Evolutionary conservation across 2,113 vertebrate genomes (phyloP), one percentile per base, ranked within the genome.

Genomic region (Indri indri): DNA sequence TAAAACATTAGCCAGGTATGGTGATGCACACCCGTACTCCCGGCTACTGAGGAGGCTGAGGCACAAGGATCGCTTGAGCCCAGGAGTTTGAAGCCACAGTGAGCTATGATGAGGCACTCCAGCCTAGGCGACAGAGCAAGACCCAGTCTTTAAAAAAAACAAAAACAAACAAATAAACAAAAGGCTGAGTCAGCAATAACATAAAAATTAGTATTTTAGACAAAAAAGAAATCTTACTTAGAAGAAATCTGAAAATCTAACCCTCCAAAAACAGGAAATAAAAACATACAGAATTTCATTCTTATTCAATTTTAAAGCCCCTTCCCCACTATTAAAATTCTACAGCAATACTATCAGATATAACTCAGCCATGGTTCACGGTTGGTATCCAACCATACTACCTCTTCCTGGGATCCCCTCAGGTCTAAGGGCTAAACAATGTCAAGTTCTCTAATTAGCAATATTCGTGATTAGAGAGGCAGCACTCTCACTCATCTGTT

Each of bases 301-400:
- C 37, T 70, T 68, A 25, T 54, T 27, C 18, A 84, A 65, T 92
- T 88, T 94, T 94, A 89, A 90, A 94, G 37, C 25, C 73, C 57
- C 18, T 83, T 68, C 47, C 74, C 27, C 27, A 37, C 50, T 34
- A 47, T n/a, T 70, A 76, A 66, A 61, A 76, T 88, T 79, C 68
- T 63, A 59, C 7, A 81, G 30, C 9, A 63, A 54, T 70, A 17
- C n/a, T 40, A 59, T 42, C 14, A 52, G 16, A 81, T 22, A 20
- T 1, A 25, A 57, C 6, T 82, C 20, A 47, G 63, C 16, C 40
- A 42, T 23, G 12, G 37, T 88, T 16, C 40, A 47, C 22, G 18
- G 37, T 88, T 52, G 12, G 7, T 54, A 76, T 71, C 18, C 65
- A 90, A 73, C 63, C 65, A 89, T 8, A 68, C 8, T 25, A 82